A percentile compares a stretch with the other conserved stretches of the same genome.
These are phyloP conservation scores for Acanthosepion pharaonis DNA, from an alignment of 2,888 invertebrate species.

Conservation along the genomic window DNA sequence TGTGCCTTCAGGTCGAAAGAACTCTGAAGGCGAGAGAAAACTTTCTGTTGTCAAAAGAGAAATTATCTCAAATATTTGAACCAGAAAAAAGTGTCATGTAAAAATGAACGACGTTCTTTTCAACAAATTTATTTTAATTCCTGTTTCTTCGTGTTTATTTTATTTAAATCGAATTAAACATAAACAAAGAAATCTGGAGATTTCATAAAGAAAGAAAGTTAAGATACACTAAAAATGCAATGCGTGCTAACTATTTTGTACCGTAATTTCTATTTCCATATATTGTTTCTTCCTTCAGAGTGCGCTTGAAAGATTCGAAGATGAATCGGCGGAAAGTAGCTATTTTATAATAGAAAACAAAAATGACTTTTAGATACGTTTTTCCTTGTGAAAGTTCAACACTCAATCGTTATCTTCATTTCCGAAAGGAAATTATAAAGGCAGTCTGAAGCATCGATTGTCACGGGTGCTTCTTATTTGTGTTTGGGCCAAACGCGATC, in stretches of 20 bases:
- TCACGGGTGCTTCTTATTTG: slow-evolving; percentile 33
- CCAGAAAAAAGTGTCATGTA: no score
- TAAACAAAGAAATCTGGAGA: neutral
- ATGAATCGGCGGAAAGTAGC: neutral
- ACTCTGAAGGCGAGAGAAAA: no score
- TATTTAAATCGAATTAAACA: no score
- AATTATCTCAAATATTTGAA: no score
- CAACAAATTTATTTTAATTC: no score
- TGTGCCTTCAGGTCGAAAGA: no score
- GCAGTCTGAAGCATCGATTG: slow-evolving; percentile 4
- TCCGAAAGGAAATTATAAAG: neutral
- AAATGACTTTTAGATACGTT: neutral
- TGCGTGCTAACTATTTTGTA: neutral
- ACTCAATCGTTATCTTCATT: slow-evolving; percentile 11
- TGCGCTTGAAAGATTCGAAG: neutral
- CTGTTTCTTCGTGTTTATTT: no score
- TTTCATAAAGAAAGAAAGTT: neutral
- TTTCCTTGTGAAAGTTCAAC: neutral
- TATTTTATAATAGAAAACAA: neutral
- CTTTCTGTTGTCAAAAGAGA: no score
- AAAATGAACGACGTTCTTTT: no score
- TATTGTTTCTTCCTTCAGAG: neutral
- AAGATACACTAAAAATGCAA: neutral
- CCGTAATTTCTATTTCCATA: neutral
- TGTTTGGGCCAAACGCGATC: neutral